A percentile compares a stretch with the other conserved stretches of the same genome.
Conservation (phyloP, 2,113 vertebrate genomes). For the Neodontobutis hainanensis region DNA sequence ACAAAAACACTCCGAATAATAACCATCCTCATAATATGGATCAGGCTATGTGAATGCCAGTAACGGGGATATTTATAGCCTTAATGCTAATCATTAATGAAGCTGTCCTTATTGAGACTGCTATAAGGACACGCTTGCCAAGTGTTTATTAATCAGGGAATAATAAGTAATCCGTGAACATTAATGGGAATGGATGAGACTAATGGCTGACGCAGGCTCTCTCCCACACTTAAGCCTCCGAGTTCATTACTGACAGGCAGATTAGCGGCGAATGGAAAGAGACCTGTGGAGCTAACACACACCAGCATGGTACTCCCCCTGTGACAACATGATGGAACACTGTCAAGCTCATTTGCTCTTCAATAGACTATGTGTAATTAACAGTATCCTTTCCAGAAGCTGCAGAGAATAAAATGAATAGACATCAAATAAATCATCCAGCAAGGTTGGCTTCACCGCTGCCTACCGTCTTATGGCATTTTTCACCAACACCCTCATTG, state of each 20-base stretch:
- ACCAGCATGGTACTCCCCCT: slow-evolving; percentile 43
- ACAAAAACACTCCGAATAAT: slow-evolving; percentile 36
- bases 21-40: slow-evolving; percentile 19
- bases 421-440: slow-evolving; percentile 68
- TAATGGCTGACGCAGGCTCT: slow-evolving; percentile 75
- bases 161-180: slow-evolving; percentile 79
- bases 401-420: slow-evolving; percentile 55
- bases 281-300: slow-evolving; percentile 55
- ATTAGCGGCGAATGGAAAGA: slow-evolving; percentile 73
- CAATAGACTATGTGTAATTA: slow-evolving; percentile 74
- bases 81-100: slow-evolving; percentile 75
- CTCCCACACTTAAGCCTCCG: slow-evolving; percentile 69
- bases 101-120: slow-evolving; percentile 74
- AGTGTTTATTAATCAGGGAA: slow-evolving; percentile 82
- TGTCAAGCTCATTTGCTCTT: slow-evolving; percentile 76
- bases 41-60: slow-evolving; percentile 51
- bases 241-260: slow-evolving; percentile 79
- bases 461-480: slow-evolving; percentile 56
- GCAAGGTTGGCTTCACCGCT: slow-evolving; percentile 41
- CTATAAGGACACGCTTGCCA: slow-evolving; percentile 60
- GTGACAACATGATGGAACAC: slow-evolving; percentile 74
- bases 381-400: slow-evolving; percentile 68
- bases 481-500: slow-evolving; percentile 41
- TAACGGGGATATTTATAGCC: slow-evolving; percentile 69
- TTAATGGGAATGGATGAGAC: slow-evolving; percentile 77